A percentile compares a stretch with the other conserved stretches of the same genome.
These are phyloP conservation scores for Tenthredo notha DNA, from an alignment of 2,888 invertebrate species.

Conservation along the genomic window DNA sequence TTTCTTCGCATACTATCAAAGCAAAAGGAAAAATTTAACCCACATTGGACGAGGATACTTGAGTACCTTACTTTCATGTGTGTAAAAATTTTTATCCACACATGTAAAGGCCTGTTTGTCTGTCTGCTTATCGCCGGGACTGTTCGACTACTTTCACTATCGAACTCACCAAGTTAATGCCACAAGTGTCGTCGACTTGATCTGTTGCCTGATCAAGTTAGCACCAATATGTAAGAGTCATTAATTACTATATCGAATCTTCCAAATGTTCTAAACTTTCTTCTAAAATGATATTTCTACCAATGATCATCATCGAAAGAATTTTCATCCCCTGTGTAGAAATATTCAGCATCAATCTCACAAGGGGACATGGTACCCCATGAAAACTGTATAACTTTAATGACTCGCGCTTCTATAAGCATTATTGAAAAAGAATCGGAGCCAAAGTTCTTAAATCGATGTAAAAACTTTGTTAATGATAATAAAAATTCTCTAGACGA, in stretches of 20 bases:
- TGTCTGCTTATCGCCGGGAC: conserved; percentile 34
- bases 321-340: not conserved
- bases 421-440: not conserved
- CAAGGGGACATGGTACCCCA: not conserved
- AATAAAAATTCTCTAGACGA: not conserved
- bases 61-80: not conserved
- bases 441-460: not conserved
- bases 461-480: not conserved
- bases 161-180: conserved; percentile 23
- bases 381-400: not conserved
- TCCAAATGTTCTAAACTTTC: not conserved
- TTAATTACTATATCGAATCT: not conserved
- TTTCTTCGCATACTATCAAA: not conserved
- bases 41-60: conserved; percentile 27
- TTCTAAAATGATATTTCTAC: not conserved
- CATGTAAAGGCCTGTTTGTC: not conserved
- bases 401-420: not conserved
- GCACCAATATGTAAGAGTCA: not conserved
- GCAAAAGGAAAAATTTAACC: conserved; percentile 36
- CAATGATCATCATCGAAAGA: not conserved
- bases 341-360: not conserved
- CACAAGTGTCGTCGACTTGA: not conserved
- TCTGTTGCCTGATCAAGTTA: not conserved
- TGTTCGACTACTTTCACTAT: conserved; percentile 52
- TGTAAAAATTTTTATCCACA: conserved; percentile 34